Conservation (phyloP, 1,140 invertebrate genomes). For the Vollenhovia emeryi region DNA sequence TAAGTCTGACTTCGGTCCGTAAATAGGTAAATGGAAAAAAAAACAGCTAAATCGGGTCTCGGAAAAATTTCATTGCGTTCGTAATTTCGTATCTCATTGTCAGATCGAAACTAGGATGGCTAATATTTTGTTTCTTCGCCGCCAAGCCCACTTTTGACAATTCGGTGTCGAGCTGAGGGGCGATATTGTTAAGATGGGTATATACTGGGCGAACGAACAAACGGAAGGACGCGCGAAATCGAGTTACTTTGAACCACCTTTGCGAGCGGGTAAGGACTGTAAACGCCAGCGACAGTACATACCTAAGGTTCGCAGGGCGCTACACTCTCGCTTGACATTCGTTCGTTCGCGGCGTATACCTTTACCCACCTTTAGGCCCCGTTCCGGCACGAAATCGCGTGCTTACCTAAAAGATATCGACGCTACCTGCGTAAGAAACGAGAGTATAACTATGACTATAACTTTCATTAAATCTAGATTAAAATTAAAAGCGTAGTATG, state of each 20-base stretch:
- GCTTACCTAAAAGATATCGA: conserved; percentile 77
- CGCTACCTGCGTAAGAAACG: conserved; percentile 77
- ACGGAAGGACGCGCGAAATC: neutral
- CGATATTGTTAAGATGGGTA: neutral
- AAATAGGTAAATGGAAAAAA: conserved; percentile 60
- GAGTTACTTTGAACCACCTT: neutral
- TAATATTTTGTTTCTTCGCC: neutral
- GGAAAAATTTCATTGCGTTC: conserved; percentile 18
- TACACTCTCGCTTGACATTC: conserved; percentile 11
- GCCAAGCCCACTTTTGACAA: conserved; percentile 34
- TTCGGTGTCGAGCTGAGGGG: conserved; percentile 20
- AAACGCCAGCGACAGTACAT: neutral
- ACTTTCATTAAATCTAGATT: conserved; percentile 81
- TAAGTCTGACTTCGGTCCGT: conserved; percentile 75
- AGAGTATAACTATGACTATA: conserved; percentile 79
- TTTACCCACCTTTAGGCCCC: conserved; percentile 18
- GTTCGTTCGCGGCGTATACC: conserved; percentile 6
- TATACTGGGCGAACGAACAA: conserved; percentile 10
- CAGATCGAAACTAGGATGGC: conserved; percentile 41
- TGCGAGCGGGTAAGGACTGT: neutral
- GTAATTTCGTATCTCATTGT: conserved; percentile 3
- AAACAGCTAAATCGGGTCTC: conserved; percentile 68
- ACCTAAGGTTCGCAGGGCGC: neutral
- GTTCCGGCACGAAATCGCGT: conserved; percentile 56
- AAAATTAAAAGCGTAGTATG: conserved; percentile 82